Evolutionary conservation across 2,888 invertebrate genomes (phyloP), one percentile per base, ranked within the genome.

Genomic region (Mylabris sibirica): DNA sequence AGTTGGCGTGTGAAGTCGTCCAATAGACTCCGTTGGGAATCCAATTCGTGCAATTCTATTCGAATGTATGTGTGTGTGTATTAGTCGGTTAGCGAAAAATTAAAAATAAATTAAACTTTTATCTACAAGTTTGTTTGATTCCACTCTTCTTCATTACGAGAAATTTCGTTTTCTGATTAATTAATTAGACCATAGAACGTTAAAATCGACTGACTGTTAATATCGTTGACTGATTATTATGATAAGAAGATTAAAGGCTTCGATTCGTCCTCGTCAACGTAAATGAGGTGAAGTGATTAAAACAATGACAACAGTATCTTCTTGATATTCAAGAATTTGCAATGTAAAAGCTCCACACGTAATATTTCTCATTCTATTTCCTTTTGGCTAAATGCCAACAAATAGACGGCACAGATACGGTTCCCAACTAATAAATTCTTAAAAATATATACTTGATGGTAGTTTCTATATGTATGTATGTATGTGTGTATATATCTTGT

Each of bases 241-340:
- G n/a, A n/a, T 57, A 57, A 57, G 57, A 57, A 57, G 57, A 57
- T 57, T 57, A 57, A 57, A 5, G 12, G 57, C 24, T 57, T 57
- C 57, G 57, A 57, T 57, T 57, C 57, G 57, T 57, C 5, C 57
- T 22, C 24, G 57, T 57, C 57, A 57, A 57, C 57, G 22, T 57
- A 57, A 57, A 57, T 57, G 57, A 57, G 57, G 57, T 57, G 57
- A 57, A 12, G 57, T 22, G 57, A 57, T 57, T 57, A 57, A 57
- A 57, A 57, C 24, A 9, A 14, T 22, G 12, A 2, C 57, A 14
- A 24, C 24, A 57, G 57, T 22, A 24, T 57, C 57, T 24, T 24
- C 12, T 14, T 24, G 24, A 24, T 24, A 57, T 22, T 14, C 14
- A 17, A 38, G 44, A 24, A 57, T 57, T 57, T 24, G 3, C 57